Conservation (phyloP, 2,113 vertebrate genomes). For the Pollachius pollachius region DNA sequence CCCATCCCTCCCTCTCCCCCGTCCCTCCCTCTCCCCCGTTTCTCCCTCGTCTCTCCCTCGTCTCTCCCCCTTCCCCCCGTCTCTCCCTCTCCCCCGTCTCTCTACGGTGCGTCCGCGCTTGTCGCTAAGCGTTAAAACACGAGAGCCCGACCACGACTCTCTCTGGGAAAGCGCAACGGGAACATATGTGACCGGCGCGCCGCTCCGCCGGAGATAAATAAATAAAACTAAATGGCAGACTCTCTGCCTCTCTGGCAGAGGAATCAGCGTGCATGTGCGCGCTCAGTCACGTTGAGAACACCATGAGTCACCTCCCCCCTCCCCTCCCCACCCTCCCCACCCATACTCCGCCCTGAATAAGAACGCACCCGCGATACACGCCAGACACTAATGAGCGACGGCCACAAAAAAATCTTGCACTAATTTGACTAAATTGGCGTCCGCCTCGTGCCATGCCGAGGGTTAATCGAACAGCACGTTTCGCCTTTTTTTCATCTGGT, state of each 20-base stretch:
- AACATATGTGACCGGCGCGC: too few relatives aligned
- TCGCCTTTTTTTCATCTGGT: slow-evolving; percentile 25
- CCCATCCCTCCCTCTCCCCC: too few relatives aligned
- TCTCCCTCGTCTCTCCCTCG: too few relatives aligned
- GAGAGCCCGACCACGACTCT: too few relatives aligned
- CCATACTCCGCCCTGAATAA: slow-evolving; percentile 49
- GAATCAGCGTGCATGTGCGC: slow-evolving; percentile 43
- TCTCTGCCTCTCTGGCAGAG: slow-evolving; percentile 1
- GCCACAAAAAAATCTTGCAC: slow-evolving; percentile 36
- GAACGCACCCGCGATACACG: slow-evolving; percentile 45
- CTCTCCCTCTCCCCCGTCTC: too few relatives aligned
- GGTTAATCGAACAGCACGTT: slow-evolving; percentile 55
- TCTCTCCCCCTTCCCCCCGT: too few relatives aligned
- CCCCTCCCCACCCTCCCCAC: slow-evolving; percentile 21
- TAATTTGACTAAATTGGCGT: slow-evolving; percentile 61
- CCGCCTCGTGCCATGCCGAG: slow-evolving; percentile 41
- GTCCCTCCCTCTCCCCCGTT: too few relatives aligned
- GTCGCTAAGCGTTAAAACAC: too few relatives aligned
- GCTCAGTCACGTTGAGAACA: slow-evolving; percentile 50
- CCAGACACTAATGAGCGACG: slow-evolving; percentile 53
- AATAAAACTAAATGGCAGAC: too few relatives aligned
- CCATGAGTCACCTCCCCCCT: slow-evolving; percentile 47
- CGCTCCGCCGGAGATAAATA: too few relatives aligned
- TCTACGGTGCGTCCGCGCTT: too few relatives aligned
- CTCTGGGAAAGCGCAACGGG: too few relatives aligned